phyloP scores from a whole-genome alignment of 2,113 vertebrate species.

The Indicator indicator region DNA sequence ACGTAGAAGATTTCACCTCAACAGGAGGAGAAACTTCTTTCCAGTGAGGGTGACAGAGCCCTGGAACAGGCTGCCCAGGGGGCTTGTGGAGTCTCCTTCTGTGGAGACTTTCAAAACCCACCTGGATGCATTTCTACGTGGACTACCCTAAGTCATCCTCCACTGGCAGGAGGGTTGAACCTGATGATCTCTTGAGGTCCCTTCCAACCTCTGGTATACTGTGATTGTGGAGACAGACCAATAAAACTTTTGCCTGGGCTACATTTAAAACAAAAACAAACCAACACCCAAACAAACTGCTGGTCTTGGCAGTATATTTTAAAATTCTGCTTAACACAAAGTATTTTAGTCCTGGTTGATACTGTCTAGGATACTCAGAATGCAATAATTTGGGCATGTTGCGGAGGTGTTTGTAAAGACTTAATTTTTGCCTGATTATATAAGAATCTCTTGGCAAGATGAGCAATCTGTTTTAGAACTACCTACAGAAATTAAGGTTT shows the following conservation, averaged over 20 bases:
- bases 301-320: not conserved
- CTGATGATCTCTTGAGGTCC: too few species aligned
- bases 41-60: too few species aligned
- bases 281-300: not conserved
- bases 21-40: too few species aligned
- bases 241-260: not conserved
- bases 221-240: not conserved
- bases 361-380: not conserved
- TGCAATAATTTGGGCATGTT: not conserved
- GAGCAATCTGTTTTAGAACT: not conserved
- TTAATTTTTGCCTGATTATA: constrained; percentile 36
- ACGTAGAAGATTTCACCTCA: too few species aligned
- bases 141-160: too few species aligned
- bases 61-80: too few species aligned
- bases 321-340: not conserved
- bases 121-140: too few species aligned
- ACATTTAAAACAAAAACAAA: not conserved
- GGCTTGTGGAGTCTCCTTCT: too few species aligned
- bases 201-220: too few species aligned
- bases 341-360: not conserved
- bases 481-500: not conserved
- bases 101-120: too few species aligned
- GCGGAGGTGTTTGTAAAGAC: not conserved
- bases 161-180: too few species aligned
- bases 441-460: constrained; percentile 42